Evolutionary conservation across 2,797 vertebrate species (phyloP), one percentile per base, ranked within the genome.

Genomic region (Geotria australis): DNA sequence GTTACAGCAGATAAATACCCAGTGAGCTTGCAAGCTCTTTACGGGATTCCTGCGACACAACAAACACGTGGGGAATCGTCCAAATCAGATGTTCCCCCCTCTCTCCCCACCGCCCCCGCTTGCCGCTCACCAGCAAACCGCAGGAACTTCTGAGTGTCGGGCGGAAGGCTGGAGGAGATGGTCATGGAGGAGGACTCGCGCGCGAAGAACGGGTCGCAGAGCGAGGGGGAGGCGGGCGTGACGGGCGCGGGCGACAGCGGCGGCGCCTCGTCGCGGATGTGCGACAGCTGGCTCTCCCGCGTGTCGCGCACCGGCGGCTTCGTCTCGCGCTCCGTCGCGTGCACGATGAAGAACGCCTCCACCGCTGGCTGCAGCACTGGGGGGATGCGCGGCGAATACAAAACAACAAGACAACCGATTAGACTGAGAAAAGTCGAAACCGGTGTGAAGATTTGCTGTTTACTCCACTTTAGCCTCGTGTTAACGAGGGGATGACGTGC

Each of bases 301-400:
- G 85, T 91, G 68, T 94, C 85, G 58, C 85, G 74, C 60, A 91
- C 76, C 11, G 81, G 84, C 3, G 85, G 85, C 65, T 91, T 91
- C 74, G 83, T 91, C 71, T 94, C 85, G 6, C 85, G 73, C 60
- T 94, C 85, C 1, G 85, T 94, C 59, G 85, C 85, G 38, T 94
- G 85, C n/a, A 94, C 85, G 12, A 94, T 65, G 70, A 94, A 94
- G 67, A 94, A 91, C 55, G 85, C 85, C 63, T 94, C 85, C 15
- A 94, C 85, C 0, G 85, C 85, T 5, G 85, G 85, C 66, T 93
- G 85, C 10, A 93, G 72, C 61, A 93, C 85, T 89, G 60, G 1
- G 48, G 48, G 48, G 46, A 61, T 10, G 13, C 24, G 24, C 24
- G 24, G 38, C 24, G 24, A 38, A 24, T 24, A 38, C 38, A 24